A percentile compares a stretch with the other conserved stretches of the same genome.
These are phyloP conservation scores for Lepetodrilus schrolli DNA, from an alignment of 2,888 invertebrate species.

Conservation along the genomic window DNA sequence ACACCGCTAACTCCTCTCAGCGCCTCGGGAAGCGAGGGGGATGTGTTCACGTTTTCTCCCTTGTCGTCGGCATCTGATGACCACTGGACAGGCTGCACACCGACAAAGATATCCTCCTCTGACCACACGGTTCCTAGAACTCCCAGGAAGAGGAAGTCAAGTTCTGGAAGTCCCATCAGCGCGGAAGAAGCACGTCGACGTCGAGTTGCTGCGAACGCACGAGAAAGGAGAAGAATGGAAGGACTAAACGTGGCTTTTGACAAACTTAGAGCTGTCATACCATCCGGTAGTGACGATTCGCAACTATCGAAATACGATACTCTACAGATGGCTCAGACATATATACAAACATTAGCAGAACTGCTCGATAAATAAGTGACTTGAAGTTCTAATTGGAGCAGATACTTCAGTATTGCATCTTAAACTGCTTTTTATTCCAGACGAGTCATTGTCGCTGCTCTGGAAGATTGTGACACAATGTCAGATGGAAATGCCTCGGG, in stretches of 20 bases:
- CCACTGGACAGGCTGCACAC: not conserved
- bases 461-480: too few relatives aligned
- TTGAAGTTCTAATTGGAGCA: too few relatives aligned
- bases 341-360: conserved; percentile 92
- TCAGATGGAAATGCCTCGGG: too few relatives aligned
- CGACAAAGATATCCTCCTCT: not conserved
- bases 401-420: too few relatives aligned
- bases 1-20: not conserved
- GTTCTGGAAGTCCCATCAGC: not conserved
- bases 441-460: too few relatives aligned
- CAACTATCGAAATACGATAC: conserved; percentile 97
- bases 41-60: conserved; percentile 20
- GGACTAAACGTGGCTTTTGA: conserved; percentile 96
- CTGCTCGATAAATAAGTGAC: conserved; percentile 77
- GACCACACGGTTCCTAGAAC: not conserved
- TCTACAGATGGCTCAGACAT: conserved; percentile 96
- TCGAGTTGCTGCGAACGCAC: conserved; percentile 91
- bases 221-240: conserved; percentile 94
- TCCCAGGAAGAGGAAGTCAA: not conserved
- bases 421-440: too few relatives aligned
- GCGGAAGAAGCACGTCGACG: conserved; percentile 73
- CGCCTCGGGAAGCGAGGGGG: conserved; percentile 21
- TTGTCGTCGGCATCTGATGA: not conserved
- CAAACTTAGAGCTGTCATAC: conserved; percentile 90
- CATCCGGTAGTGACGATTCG: conserved; percentile 89